Evolutionary conservation across 2,888 invertebrate genomes (phyloP), one percentile per base, ranked within the genome.

Genomic region (Drosophila monieri): DNA sequence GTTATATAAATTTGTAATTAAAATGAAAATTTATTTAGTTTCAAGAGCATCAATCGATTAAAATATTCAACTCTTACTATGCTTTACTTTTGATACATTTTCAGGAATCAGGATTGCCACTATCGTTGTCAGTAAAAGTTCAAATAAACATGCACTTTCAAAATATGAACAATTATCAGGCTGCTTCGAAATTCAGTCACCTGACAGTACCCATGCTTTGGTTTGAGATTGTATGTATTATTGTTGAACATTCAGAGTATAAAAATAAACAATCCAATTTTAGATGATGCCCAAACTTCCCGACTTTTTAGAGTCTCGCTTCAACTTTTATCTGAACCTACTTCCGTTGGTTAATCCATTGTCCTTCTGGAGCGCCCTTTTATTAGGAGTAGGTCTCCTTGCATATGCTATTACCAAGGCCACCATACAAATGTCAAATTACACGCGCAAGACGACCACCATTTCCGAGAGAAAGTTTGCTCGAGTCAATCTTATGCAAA

Each of bases 111-210:
- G 97, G 97, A 35, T 92, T 97, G 4, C 97, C 97, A 0, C 91
- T 97, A 41, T 94, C 95, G 73, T 93, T 97, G 12, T 95, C 96
- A 60, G 94, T 95, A 10, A 95, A 96, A 83, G 95, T 96, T 88
- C 97, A 97, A 92, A 97, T 97, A 89, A 97, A 97, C 91, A 94
- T 97, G 95, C 96, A 95, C 0, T 92, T 97, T 30, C 94, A 94
- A 23, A 94, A 95, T 87, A 92, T 97, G 49, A 92, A 93, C 1
- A 89, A 91, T 5, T 95, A 96, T 80, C 93, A 93, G 1, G 94
- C 95, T 79, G 93, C 94, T 0, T 94, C 93, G 1, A 93, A 92
- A 58, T 96, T 97, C 88, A 93, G 94, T 54, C 92, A 96, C 77
- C 92, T 95, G 90, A 94, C 96, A 10, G 91, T 97, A 3, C 97